These are phyloP conservation scores for Parthenolecanium corni DNA, from an alignment of 2,888 invertebrate genomes.

Conservation along the genomic window DNA sequence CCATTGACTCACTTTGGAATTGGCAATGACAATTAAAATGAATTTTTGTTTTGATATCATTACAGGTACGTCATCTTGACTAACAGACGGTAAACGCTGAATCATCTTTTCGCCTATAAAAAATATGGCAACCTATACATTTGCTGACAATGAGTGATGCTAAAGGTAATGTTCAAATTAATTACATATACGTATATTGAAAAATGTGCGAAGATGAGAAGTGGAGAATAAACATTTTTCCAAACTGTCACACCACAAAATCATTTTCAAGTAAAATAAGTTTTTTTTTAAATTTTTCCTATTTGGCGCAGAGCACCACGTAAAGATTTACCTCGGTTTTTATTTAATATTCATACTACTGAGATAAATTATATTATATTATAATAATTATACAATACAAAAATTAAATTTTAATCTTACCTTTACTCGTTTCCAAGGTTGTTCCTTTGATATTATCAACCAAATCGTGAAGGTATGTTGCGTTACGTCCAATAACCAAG, in stretches of 20 bases:
- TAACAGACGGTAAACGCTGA: conserved; percentile 4
- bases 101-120: conserved; percentile 2
- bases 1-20: conserved; percentile 1
- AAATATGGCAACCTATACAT: too few species aligned
- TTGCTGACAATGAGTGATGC: too few species aligned
- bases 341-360: too few species aligned
- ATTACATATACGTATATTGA: background rate
- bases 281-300: too few species aligned
- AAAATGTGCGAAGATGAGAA: background rate
- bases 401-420: background rate
- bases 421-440: conserved; percentile 3
- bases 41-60: conserved; percentile 11
- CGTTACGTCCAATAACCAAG: conserved; percentile 46
- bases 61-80: conserved; percentile 10
- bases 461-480: background rate
- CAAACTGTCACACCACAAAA: too few species aligned
- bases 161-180: background rate
- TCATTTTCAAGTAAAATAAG: too few species aligned
- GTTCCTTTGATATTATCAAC: background rate
- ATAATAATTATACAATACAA: too few species aligned
- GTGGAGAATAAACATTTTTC: too few species aligned
- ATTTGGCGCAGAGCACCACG: too few species aligned
- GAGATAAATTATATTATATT: too few species aligned
- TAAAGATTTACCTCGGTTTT: too few species aligned
- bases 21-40: conserved; percentile 13